Base-by-base conservation (phyloP, 2,888 invertebrate genomes). In the Leptopilina drosophilae region DNA sequence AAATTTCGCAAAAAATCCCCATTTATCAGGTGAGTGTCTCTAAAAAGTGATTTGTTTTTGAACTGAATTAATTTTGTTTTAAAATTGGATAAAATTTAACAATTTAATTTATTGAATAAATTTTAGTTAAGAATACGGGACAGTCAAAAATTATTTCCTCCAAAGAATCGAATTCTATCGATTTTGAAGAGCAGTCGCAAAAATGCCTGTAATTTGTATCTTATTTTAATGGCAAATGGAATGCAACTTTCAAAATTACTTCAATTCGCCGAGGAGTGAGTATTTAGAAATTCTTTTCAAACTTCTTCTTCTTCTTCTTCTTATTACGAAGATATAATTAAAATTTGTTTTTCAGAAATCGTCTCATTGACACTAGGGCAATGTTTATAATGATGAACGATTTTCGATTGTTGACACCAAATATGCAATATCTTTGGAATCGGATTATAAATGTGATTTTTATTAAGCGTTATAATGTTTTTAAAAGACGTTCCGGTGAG, bases 401-500 rank as follows among this genome's bases (percentile, higher is more conserved):
- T 89, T 92, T 93, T 80, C 92, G 95, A 6, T 92, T 97, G 1
- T 95, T 96, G 85, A 92, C 93, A 76, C 93, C 93, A 82, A 93
- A 95, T 6, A 92, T 95, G 82, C 94, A 95, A 86, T 95, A 95
- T 86, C 90, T 97, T 14, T 97, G 97, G 97, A 95, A 95, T 82
- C 93, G 95, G 82, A 94, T 97, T 73, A 94, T 96, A 20, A 95
- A 96, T 85, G 95, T 96, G 0, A 90, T 97, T 8, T 97, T 97
- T 84, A 92, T 97, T 14, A 93, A 94, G 73, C 93, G 93, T 84
- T 94, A 94, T 86, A 91, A 81, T 11, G 78, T 78, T 7, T 82
- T 82, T 14, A 87, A 83, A 14, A 83, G 86, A 42, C 86, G 87
- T 78, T 87, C 88, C 0, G 87, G 88, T 0, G 84, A 86, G 11